Conservation (phyloP, 2,797 vertebrate species). For the Bradypodion pumilum region DNA sequence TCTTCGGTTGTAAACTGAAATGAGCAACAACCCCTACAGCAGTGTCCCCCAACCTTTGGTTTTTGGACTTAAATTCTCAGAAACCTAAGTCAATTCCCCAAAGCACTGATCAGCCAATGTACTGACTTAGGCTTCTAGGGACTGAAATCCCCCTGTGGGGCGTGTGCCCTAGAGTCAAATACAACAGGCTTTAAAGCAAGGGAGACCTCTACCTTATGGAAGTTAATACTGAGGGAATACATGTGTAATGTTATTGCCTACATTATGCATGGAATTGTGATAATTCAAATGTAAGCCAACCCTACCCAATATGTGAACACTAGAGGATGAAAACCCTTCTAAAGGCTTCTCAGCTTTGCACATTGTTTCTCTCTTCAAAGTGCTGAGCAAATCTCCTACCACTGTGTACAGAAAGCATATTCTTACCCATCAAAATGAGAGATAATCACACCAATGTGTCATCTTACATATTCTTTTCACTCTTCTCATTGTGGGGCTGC, state of each 20-base stretch:
- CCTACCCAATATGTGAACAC: conserved; percentile 11
- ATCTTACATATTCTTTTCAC: background rate
- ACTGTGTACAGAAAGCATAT: background rate
- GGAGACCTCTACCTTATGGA: too few species aligned
- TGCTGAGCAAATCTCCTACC: background rate
- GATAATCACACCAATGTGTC: background rate
- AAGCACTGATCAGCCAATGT: too few species aligned
- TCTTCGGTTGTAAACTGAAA: too few species aligned
- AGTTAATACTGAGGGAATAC: background rate
- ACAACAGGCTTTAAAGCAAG: too few species aligned
- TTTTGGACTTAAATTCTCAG: too few species aligned
- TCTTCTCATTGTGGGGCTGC: too few species aligned
- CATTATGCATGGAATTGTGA: background rate
- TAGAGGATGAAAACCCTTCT: conserved; percentile 10
- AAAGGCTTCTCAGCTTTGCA: conserved; percentile 3
- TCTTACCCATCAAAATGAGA: conserved; percentile 28
- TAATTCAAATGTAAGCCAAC: conserved; percentile 19
- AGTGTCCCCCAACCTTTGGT: too few species aligned
- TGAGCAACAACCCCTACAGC: too few species aligned
- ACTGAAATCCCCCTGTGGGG: too few species aligned
- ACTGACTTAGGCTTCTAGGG: too few species aligned
- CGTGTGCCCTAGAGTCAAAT: too few species aligned
- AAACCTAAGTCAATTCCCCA: too few species aligned
- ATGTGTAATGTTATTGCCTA: background rate
- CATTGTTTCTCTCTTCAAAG: conserved; percentile 18